Conservation (phyloP, 2,797 vertebrate genomes). For the Eulemur rubriventer region DNA sequence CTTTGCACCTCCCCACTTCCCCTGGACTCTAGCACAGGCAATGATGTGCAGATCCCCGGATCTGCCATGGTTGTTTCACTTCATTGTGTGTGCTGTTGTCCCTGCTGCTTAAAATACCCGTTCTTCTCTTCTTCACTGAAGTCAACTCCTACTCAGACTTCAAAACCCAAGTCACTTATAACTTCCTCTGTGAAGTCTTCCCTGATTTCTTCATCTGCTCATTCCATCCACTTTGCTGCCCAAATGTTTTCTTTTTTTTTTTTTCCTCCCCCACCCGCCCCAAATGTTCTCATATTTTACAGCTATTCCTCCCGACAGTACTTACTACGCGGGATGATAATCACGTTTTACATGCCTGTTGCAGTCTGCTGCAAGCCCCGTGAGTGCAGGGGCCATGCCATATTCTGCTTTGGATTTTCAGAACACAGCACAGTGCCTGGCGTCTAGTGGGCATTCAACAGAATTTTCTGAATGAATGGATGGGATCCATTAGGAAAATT, state of each 20-base stretch:
- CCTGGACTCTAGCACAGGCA: not conserved
- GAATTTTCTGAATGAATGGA: not conserved
- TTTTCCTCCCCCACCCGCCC: not conserved
- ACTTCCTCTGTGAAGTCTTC: conserved; percentile 12
- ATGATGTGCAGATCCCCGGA: not conserved
- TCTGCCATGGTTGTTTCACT: not conserved
- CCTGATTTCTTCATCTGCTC: not conserved
- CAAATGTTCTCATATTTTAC: conserved; percentile 21
- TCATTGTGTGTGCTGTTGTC: not conserved
- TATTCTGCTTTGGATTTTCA: not conserved
- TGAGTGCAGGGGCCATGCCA: not conserved
- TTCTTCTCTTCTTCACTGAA: conserved; percentile 25
- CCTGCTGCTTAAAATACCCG: not conserved
- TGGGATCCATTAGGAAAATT: not conserved
- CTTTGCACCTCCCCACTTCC: not conserved
- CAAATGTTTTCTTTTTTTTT: not conserved
- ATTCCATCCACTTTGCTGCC: not conserved
- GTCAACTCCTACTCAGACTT: conserved; percentile 24
- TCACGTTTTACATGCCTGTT: not conserved
- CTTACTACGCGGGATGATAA: not conserved
- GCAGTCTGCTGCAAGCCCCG: not conserved
- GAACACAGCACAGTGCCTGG: not conserved
- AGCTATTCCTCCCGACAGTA: not conserved
- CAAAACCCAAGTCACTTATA: not conserved
- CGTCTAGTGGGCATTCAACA: not conserved